These are phyloP conservation scores for Patella pellucida DNA, from an alignment of 2,888 invertebrate species.

Conservation along the genomic window DNA sequence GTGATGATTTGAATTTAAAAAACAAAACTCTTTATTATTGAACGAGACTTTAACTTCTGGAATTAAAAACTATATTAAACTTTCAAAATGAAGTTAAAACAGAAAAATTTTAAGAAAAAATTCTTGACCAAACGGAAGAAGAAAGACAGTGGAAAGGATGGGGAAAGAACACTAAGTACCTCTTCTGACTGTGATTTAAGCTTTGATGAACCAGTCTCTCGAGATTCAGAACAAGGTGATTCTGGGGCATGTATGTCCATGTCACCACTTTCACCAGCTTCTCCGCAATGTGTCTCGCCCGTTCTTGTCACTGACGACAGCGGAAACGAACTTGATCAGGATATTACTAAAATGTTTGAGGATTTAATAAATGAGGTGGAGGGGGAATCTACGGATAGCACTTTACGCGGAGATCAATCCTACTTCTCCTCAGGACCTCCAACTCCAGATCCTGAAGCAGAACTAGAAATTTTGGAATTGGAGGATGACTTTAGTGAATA, in stretches of 20 bases:
- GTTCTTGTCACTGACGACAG: constrained; percentile 20
- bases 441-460: constrained; percentile 9
- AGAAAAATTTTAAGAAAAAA: constrained; percentile 23
- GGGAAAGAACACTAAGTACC: background rate
- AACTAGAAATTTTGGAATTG: constrained; percentile 11
- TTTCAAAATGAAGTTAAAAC: constrained; percentile 28
- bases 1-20: too few species aligned
- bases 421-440: constrained; percentile 18
- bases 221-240: constrained; percentile 20
- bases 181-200: constrained; percentile 7
- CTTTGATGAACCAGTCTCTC: constrained; percentile 18
- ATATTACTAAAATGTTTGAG: constrained; percentile 20
- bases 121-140: constrained; percentile 22
- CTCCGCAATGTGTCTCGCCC: constrained; percentile 16
- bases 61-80: too few species aligned
- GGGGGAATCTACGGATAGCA: background rate
- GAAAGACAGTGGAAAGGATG: constrained; percentile 2
- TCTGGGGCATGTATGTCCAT: constrained; percentile 16
- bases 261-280: constrained; percentile 19
- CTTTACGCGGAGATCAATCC: constrained; percentile 14
- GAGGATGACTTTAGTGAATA: constrained; percentile 3
- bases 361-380: constrained; percentile 22
- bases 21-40: too few species aligned
- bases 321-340: constrained; percentile 9
- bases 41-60: too few species aligned